Evolutionary conservation across 2,888 invertebrate species (phyloP).

Genomic region (Acanthopleura granulata): DNA sequence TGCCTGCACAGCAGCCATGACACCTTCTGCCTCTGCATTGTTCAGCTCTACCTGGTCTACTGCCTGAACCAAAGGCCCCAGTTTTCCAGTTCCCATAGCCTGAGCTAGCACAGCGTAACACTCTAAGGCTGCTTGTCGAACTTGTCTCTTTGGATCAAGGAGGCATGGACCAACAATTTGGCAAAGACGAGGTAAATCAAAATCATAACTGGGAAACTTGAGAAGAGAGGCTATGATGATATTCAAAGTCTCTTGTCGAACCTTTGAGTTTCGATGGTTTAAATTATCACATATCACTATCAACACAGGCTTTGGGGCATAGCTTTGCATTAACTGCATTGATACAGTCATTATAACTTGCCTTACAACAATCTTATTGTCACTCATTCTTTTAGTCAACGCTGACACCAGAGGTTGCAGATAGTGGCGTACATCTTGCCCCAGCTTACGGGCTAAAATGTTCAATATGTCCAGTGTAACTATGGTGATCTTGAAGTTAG

Average conservation of each 20-base stretch:
- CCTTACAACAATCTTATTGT: slow-evolving; percentile 72
- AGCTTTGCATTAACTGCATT: slow-evolving; percentile 72
- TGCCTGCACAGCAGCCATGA: slow-evolving; percentile 79
- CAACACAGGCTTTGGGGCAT: slow-evolving; percentile 73
- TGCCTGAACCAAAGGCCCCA: slow-evolving; percentile 74
- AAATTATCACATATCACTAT: slow-evolving; percentile 72
- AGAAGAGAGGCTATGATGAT: slow-evolving; percentile 82
- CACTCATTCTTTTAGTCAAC: slow-evolving; percentile 71
- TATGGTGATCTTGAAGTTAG: slow-evolving; percentile 73
- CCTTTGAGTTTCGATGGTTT: slow-evolving; percentile 72
- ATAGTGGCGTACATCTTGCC: slow-evolving; percentile 69
- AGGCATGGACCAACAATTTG: slow-evolving; percentile 71
- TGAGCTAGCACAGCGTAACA: slow-evolving; percentile 84
- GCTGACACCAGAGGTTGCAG: slow-evolving; percentile 71
- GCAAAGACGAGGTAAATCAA: slow-evolving; percentile 73
- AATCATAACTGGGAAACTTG: slow-evolving; percentile 83
- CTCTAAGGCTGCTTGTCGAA: slow-evolving; percentile 84
- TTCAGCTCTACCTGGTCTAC: slow-evolving; percentile 70
- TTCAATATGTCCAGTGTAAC: slow-evolving; percentile 71
- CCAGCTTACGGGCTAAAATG: slow-evolving; percentile 69
- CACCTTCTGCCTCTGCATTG: slow-evolving; percentile 68
- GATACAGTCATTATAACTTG: slow-evolving; percentile 72
- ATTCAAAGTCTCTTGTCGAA: slow-evolving; percentile 82
- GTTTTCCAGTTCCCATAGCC: slow-evolving; percentile 75
- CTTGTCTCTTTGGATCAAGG: slow-evolving; percentile 79